Evolutionary conservation across 1,140 invertebrate genomes (phyloP), one percentile per base, ranked within the genome.

Genomic region (Meteorus sp.): DNA sequence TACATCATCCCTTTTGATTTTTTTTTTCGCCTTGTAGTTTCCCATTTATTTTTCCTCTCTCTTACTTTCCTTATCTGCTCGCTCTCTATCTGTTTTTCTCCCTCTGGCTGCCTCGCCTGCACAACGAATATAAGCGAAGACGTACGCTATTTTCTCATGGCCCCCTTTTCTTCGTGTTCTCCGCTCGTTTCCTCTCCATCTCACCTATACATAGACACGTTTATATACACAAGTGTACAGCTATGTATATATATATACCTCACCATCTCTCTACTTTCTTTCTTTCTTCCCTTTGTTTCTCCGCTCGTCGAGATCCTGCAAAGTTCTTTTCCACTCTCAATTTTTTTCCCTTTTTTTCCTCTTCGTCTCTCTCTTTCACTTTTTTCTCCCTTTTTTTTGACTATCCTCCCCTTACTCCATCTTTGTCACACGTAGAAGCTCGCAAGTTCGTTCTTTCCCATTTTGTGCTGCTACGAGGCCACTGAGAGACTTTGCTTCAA

Each of bases 81-180:
- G 9, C 37, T 15, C 45, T 13, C 45, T 7, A 27, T 15, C 25
- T 19, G 17, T 48, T 57, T 31, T 57, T 37, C 33, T 13, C 43
- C 22, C 29, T 47, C 13, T 19, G 9, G 1, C 17, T 17, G n/a
- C 43, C 31, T 20, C 35, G 23, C 19, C 43, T 8, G 7, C 17
- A 19, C 23, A 45, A 27, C 64, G 61, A 70, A 70, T 66, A 69
- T n/a, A n/a, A n/a, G n/a, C n/a, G n/a, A n/a, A n/a, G n/a, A n/a
- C n/a, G n/a, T n/a, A n/a, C 65, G 67, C 61, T 70, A 70, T 69
- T 70, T 70, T 69, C 68, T 70, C 68, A 65, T 64, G 65, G 67
- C 67, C 68, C 67, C 68, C 59, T 56, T 56, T 68, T 66, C 59
- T 66, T 64, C 61, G 62, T 33, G 37, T 25, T 29, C 37, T 55